Evolutionary conservation across 2,888 invertebrate genomes (phyloP), one percentile per base, ranked within the genome.

Genomic region (Teleiodes luculella): DNA sequence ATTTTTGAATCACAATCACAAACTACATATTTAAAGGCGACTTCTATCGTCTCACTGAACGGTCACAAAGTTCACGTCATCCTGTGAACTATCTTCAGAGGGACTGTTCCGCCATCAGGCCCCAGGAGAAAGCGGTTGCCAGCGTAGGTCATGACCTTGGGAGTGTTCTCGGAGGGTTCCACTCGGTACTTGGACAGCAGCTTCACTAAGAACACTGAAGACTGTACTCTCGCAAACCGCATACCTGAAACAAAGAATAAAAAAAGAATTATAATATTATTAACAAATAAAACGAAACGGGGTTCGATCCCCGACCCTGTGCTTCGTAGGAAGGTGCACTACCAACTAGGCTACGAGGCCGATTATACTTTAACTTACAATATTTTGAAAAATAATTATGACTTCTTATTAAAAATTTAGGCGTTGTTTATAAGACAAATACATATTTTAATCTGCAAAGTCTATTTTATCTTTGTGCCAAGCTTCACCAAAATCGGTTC

Each of bases 171-270:
- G 0, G 68, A 66, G 7, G 63, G 53, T 14, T 70, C 64, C 6
- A 80, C 67, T 41, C 66, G 64, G 54, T 65, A 79, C 10, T 67
- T 70, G 0, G 70, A 68, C 8, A 82, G 53, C 2, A 81, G 52
- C 51, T 68, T 73, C 3, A 64, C 58, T 0, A 78, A 46, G 14
- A 74, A 69, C 28, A 78, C 60, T 11, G 62, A 56, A 6, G 68
- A 65, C 45, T 78, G 76, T 7, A 78, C 53, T 53, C 66, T 70
- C 8, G 73, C 77, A 53, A 80, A 80, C 10, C 80, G 70, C 66
- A 74, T 65, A 10, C 77, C 79, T 80, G 62, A 31, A 74, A 6
- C n/a, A 74, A 46, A 52, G n/a, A n/a, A 57, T 35, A 7, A 7
- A 35, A 4, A 16, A 4, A 11, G 6, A 3, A 4, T 30, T 24